Conservation (phyloP, 2,113 vertebrate genomes). For the Accipiter cooperii region DNA sequence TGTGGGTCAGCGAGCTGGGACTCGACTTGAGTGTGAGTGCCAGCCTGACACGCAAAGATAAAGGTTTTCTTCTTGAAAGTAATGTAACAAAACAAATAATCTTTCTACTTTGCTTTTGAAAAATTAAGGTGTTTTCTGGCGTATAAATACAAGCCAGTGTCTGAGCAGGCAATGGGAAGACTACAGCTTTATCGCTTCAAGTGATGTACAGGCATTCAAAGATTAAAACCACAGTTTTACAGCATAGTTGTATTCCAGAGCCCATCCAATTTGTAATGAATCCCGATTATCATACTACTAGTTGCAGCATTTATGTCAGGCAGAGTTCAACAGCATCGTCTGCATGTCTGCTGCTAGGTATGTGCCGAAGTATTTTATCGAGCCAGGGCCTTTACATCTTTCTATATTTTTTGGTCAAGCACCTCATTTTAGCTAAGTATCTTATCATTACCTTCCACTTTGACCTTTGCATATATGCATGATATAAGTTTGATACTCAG, state of each 20-base stretch:
- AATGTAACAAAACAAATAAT: neutral
- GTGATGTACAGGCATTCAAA: neutral
- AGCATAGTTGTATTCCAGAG: neutral
- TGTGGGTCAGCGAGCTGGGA: neutral
- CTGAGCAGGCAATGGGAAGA: neutral
- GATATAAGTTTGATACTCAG: rapidly evolving
- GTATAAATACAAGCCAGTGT: neutral
- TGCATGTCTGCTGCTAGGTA: neutral
- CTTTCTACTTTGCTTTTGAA: neutral
- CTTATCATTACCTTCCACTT: neutral
- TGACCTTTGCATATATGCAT: neutral
- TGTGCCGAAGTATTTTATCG: neutral
- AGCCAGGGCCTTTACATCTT: neutral
- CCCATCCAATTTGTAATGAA: neutral
- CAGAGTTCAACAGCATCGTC: neutral
- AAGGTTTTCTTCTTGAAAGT: neutral
- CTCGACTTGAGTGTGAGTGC: neutral
- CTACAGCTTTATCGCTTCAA: neutral
- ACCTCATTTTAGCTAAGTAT: neutral
- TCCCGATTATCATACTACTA: neutral
- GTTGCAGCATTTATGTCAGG: neutral
- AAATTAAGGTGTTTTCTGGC: neutral
- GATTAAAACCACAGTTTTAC: neutral
- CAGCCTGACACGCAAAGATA: neutral
- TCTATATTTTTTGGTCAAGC: neutral